Percentiles rank a stretch among this genome's conserved stretches.
phyloP scores from a whole-genome alignment of 2,113 vertebrate species.

The Leiothrix lutea region DNA sequence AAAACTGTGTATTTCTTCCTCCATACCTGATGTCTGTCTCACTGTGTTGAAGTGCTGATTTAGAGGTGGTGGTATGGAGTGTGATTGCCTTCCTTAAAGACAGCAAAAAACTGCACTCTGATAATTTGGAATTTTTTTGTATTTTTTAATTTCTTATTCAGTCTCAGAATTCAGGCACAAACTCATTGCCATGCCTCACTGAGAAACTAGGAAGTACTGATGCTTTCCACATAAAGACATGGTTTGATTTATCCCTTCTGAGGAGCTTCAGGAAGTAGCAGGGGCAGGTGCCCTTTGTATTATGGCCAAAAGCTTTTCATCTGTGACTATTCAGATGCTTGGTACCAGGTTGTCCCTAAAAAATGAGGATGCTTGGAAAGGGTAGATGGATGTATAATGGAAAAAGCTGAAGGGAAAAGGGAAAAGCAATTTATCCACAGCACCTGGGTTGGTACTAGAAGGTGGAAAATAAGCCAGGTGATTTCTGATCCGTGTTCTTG shows the following conservation, averaged over 20 bases:
- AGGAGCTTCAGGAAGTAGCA: not conserved
- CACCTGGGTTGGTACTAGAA: not conserved
- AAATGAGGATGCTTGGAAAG: not conserved
- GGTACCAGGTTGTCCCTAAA: not conserved
- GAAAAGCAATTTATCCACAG: not conserved
- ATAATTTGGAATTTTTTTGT: not conserved
- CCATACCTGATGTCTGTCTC: not conserved
- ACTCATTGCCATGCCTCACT: not conserved
- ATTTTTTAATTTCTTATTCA: not conserved
- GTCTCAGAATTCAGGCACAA: not conserved
- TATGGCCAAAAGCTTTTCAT: not conserved
- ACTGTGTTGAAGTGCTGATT: not conserved
- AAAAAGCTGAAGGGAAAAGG: not conserved
- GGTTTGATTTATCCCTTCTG: not conserved
- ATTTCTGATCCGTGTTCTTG: not conserved
- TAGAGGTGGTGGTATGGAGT: not conserved
- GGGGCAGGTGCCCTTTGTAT: not conserved
- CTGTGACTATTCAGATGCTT: not conserved
- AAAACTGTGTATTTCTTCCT: not conserved
- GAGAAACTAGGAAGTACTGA: not conserved
- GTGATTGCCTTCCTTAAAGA: not conserved
- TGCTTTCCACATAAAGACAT: not conserved
- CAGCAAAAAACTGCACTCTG: not conserved
- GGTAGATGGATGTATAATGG: not conserved
- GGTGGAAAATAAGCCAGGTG: not conserved